phyloP scores from a whole-genome alignment of 2,888 invertebrate species.

The Nomada ferruginata region DNA sequence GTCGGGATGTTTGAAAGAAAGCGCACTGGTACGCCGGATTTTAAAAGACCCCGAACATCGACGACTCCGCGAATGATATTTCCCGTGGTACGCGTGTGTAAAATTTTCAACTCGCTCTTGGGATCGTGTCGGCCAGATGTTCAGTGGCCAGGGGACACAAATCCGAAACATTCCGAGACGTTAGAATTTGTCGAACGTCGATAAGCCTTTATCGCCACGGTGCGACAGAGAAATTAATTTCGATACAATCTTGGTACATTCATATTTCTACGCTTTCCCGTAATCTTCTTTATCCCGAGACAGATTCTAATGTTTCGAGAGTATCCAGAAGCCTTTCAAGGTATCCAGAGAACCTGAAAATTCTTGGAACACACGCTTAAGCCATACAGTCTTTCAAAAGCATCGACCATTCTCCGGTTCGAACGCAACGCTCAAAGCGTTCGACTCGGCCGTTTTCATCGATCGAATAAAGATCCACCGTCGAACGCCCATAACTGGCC shows the following conservation, averaged over 20 bases:
- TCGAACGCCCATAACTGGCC: conserved; percentile 11
- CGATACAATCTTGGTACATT: conserved; percentile 10
- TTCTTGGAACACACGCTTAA: conserved; percentile 27
- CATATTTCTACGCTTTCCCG: conserved; percentile 9
- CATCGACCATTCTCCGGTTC: conserved; percentile 35
- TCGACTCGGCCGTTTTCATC: conserved; percentile 11
- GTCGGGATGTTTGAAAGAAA: neutral
- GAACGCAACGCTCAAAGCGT: conserved; percentile 12
- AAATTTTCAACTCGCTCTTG: neutral
- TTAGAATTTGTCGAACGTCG: neutral
- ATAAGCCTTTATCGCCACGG: too few relatives aligned
- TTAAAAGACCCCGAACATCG: neutral
- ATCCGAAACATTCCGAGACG: conserved; percentile 17
- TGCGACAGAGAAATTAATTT: neutral
- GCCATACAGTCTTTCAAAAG: conserved; percentile 37
- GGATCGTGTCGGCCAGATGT: neutral
- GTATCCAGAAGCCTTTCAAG: conserved; percentile 6
- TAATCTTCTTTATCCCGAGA: neutral
- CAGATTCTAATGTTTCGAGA: neutral
- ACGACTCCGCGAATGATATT: neutral
- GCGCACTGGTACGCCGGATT: neutral
- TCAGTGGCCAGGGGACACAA: neutral
- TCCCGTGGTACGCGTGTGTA: neutral
- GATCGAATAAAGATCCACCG: neutral
- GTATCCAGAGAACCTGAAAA: neutral